These are phyloP conservation scores for Rhopalosiphum padi DNA, from an alignment of 1,140 invertebrate species.

Conservation along the genomic window DNA sequence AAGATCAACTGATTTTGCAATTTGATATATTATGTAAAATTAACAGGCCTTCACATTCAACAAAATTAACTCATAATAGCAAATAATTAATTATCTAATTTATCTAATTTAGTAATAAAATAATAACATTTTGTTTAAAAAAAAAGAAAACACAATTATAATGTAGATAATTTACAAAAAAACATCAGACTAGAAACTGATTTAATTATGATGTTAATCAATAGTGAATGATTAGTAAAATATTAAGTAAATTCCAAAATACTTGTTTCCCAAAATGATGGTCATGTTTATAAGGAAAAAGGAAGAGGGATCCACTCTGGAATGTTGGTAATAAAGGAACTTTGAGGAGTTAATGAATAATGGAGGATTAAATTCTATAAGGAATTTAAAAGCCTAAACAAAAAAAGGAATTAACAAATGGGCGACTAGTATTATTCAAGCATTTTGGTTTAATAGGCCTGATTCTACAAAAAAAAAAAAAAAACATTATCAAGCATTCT, in stretches of 20 bases:
- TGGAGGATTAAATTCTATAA: conserved; percentile 16
- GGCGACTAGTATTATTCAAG: conserved; percentile 43
- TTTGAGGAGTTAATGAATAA: conserved; percentile 52
- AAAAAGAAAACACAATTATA: conserved; percentile 35
- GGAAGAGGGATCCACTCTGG: conserved; percentile 57
- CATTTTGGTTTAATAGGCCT: conserved; percentile 43
- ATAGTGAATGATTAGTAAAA: conserved; percentile 42
- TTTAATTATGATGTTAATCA: conserved; percentile 36
- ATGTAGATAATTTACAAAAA: conserved; percentile 26
- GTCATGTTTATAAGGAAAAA: conserved; percentile 53
- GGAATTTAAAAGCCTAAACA: conserved; percentile 44
- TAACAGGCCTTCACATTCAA: conserved; percentile 42
- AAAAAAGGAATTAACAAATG: conserved; percentile 46
- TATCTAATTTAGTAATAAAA: conserved; percentile 16
- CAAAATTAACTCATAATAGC: conserved; percentile 50
- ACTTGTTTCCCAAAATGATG: conserved; percentile 55
- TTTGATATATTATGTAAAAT: conserved; percentile 40
- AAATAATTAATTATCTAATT: conserved; percentile 44
- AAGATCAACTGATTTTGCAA: conserved; percentile 31
- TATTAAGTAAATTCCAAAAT: conserved; percentile 49
- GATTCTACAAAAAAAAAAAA: conserved; percentile 5
- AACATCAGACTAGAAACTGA: conserved; percentile 51
- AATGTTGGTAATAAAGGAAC: conserved; percentile 57
- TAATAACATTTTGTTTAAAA: conserved; percentile 29
- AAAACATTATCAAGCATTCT: conserved; percentile 36